Evolutionary conservation across 2,797 vertebrate species (phyloP).

Genomic region (Linurgus olivaceus): DNA sequence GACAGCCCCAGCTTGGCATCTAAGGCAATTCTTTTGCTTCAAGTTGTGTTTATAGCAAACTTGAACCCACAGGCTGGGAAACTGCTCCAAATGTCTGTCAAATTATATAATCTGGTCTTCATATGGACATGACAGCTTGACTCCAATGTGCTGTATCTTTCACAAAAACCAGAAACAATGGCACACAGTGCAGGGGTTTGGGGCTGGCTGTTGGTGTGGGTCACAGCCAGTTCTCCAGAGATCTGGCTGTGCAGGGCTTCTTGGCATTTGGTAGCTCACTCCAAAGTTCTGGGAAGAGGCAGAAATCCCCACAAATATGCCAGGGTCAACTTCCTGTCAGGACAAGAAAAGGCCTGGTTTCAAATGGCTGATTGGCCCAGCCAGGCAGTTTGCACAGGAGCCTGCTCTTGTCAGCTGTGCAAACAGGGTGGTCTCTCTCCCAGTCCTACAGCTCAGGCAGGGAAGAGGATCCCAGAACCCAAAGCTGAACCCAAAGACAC

Average conservation of each 20-base stretch:
- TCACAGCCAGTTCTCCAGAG: background rate
- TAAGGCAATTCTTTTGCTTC: background rate
- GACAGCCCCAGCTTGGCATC: background rate
- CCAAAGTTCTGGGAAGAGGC: background rate
- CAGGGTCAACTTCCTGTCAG: background rate
- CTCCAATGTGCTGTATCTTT: background rate
- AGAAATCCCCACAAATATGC: background rate
- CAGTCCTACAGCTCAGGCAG: fast-evolving
- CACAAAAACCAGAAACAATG: background rate
- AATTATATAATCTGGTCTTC: fast-evolving
- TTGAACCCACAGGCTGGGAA: background rate
- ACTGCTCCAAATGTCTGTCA: background rate
- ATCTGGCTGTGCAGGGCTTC: background rate
- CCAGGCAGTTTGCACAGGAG: background rate
- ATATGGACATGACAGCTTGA: background rate
- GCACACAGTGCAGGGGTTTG: background rate
- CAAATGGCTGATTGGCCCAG: background rate
- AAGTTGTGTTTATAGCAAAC: background rate
- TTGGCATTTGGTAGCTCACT: background rate
- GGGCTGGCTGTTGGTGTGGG: background rate
- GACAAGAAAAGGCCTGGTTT: background rate
- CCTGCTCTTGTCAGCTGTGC: background rate
- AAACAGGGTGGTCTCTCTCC: background rate
- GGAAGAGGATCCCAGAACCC: background rate
- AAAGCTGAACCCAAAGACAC: background rate